phyloP scores from a whole-genome alignment of 2,888 invertebrate species.

The Andrena marginata region DNA sequence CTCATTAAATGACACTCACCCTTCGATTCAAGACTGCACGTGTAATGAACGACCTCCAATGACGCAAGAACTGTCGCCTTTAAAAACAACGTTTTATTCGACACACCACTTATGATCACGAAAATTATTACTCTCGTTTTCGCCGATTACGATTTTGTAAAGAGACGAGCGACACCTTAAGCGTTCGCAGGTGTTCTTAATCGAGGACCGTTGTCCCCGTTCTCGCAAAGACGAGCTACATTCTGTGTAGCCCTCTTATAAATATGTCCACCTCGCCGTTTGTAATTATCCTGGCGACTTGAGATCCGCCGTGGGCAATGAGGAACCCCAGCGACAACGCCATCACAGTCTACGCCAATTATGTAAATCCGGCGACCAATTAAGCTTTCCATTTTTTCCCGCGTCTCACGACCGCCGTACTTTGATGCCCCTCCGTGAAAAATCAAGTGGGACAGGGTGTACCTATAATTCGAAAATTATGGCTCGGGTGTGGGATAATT shows the following conservation, averaged over 20 bases:
- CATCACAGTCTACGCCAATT: conserved; percentile 68
- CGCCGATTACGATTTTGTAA: conserved; percentile 28
- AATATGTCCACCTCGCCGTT: conserved; percentile 41
- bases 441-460: conserved; percentile 3
- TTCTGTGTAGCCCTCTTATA: conserved; percentile 7
- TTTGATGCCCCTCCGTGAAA: conserved; percentile 8
- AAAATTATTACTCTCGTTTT: conserved; percentile 17
- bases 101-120: conserved; percentile 14
- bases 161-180: conserved; percentile 7
- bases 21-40: neutral
- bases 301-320: conserved; percentile 38
- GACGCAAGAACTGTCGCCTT: neutral
- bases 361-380: conserved; percentile 69
- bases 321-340: conserved; percentile 35
- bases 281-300: conserved; percentile 59
- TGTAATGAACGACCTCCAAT: neutral
- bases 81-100: neutral
- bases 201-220: conserved; percentile 20
- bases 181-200: conserved; percentile 40
- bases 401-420: neutral
- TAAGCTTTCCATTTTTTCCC: conserved; percentile 53
- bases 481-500: conserved; percentile 55
- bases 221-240: conserved; percentile 3
- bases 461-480: conserved; percentile 66
- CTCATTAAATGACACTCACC: neutral